phyloP scores from a whole-genome alignment of 2,113 vertebrate species.

The Rhodinocichla rosea region DNA sequence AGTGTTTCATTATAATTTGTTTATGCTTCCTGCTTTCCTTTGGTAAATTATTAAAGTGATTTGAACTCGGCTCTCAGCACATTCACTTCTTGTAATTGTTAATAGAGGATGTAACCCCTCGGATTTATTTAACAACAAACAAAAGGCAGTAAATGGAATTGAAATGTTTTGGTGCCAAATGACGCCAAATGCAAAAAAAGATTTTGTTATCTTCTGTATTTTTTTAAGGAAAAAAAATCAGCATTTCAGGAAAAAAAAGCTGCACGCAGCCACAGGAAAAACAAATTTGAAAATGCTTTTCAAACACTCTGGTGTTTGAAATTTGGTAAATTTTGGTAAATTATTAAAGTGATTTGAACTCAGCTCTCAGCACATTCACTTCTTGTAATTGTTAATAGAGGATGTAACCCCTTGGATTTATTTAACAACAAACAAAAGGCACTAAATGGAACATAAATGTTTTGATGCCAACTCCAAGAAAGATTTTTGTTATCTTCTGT shows the following conservation, averaged over 20 bases:
- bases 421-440: background rate
- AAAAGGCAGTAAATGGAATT: background rate
- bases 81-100: background rate
- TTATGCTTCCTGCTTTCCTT: background rate
- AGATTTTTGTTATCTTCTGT: background rate
- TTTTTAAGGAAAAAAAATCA: background rate
- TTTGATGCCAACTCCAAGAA: background rate
- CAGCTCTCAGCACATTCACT: background rate
- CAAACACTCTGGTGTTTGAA: no score
- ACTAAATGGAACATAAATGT: background rate
- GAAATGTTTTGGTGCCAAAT: background rate
- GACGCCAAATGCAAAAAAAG: no score
- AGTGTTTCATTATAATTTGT: background rate
- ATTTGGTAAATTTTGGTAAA: background rate
- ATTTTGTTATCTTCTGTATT: background rate
- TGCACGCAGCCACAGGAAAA: background rate
- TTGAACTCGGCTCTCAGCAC: background rate
- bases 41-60: background rate
- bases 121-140: background rate
- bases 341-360: background rate
- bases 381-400: background rate
- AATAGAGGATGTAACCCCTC: background rate
- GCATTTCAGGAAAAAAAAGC: background rate
- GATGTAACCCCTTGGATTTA: background rate
- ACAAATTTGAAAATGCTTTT: background rate